Conservation (phyloP, 2,797 vertebrate species). For the Eulemur coronatus region DNA sequence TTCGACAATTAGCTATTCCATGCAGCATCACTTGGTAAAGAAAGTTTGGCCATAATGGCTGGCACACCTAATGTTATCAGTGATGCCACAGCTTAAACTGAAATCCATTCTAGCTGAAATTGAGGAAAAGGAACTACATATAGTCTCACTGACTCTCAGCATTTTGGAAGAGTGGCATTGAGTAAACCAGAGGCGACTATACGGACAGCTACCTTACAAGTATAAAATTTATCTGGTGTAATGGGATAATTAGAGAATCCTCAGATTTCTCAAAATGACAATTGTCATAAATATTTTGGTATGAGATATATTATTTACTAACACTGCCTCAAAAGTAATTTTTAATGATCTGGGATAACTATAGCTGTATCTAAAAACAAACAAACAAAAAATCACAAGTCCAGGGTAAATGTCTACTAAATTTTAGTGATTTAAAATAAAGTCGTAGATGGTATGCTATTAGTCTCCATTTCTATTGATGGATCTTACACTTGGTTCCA, state of each 20-base stretch:
- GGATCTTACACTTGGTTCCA: slow-evolving; percentile 3
- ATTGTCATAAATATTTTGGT: slow-evolving; percentile 4
- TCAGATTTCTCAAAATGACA: slow-evolving; percentile 55
- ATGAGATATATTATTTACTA: slow-evolving; percentile 29
- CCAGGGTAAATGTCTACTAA: neutral
- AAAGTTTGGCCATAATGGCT: slow-evolving; percentile 86
- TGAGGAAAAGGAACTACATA: neutral
- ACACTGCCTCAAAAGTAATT: slow-evolving; percentile 66
- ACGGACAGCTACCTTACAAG: neutral
- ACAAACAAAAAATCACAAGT: neutral
- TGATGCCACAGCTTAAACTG: neutral
- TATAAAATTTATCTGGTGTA: neutral
- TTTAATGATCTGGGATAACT: slow-evolving; percentile 23
- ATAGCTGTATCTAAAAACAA: slow-evolving; percentile 35
- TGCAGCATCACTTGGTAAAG: slow-evolving; percentile 87
- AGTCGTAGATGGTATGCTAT: neutral
- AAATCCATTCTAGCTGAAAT: slow-evolving; percentile 22
- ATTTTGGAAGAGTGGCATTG: neutral
- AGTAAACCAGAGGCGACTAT: neutral
- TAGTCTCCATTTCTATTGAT: neutral
- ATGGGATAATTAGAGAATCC: neutral
- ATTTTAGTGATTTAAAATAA: slow-evolving; percentile 38
- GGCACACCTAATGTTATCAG: slow-evolving; percentile 82
- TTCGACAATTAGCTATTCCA: slow-evolving; percentile 85
- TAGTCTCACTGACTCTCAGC: neutral